Conservation (phyloP, 2,113 vertebrate genomes). For the Actenoides hombroni region DNA sequence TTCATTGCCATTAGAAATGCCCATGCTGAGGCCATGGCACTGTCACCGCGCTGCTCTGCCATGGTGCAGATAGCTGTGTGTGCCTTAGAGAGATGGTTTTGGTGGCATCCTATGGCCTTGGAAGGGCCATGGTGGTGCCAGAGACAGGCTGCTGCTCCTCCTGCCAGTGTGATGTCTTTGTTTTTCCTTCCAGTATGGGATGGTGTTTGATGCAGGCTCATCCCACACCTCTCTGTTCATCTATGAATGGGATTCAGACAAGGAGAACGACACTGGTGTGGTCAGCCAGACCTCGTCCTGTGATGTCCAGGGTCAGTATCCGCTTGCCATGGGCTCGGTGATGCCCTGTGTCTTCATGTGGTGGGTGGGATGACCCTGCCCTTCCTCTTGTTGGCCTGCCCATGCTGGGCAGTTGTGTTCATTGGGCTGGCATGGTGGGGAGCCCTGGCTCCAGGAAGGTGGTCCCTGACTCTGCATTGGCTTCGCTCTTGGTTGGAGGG, state of each 20-base stretch:
- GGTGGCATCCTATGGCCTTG: neutral
- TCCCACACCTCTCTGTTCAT: slow-evolving; percentile 87
- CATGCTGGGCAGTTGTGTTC: neutral
- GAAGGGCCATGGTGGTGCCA: neutral
- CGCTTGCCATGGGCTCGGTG: neutral
- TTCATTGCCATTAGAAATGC: neutral
- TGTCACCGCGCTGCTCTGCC: neutral
- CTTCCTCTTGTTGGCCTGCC: neutral
- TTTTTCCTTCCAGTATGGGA: slow-evolving; percentile 80
- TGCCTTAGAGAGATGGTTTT: neutral
- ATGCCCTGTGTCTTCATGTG: accelerated
- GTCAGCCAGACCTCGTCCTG: slow-evolving; percentile 85
- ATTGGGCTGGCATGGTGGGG: accelerated
- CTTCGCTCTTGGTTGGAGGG: neutral
- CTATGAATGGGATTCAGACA: slow-evolving; percentile 87
- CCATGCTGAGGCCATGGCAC: accelerated
- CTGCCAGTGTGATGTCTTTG: accelerated
- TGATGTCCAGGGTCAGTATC: slow-evolving; percentile 76
- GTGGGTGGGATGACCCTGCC: neutral
- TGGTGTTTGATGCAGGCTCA: slow-evolving; percentile 89
- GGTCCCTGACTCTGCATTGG: neutral
- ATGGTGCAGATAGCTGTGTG: accelerated
- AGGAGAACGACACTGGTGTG: slow-evolving; percentile 84
- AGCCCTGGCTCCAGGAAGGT: neutral
- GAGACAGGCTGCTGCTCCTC: neutral